phyloP scores from a whole-genome alignment of 2,888 invertebrate genomes.

The Mylabris sibirica region DNA sequence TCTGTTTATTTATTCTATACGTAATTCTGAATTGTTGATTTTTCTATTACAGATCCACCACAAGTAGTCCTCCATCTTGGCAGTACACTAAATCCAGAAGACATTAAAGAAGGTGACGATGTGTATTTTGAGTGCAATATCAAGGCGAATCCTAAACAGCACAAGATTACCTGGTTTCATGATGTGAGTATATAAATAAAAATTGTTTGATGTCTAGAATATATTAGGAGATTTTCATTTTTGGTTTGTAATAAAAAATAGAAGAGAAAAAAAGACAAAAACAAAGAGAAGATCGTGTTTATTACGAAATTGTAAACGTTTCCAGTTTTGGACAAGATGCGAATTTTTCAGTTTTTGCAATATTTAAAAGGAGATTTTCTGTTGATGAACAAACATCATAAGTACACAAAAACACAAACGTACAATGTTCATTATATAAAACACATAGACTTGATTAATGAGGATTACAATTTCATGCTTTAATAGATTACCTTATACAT shows the following conservation, averaged over 20 bases:
- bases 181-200: slow-evolving; percentile 69
- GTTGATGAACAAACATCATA: neutral
- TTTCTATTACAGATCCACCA: slow-evolving; percentile 71
- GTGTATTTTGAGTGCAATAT: slow-evolving; percentile 84
- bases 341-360: neutral
- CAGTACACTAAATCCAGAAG: slow-evolving; percentile 76
- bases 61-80: slow-evolving; percentile 76
- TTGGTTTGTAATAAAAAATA: neutral
- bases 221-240: neutral
- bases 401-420: neutral
- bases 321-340: neutral
- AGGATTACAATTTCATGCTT: neutral
- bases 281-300: neutral
- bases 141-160: slow-evolving; percentile 77
- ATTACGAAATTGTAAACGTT: too few species aligned
- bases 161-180: slow-evolving; percentile 79
- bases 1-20: neutral
- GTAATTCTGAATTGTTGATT: neutral
- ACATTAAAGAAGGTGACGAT: slow-evolving; percentile 82
- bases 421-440: neutral
- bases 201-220: slow-evolving; percentile 12
- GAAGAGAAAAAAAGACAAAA: neutral
- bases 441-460: neutral
- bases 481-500: slow-evolving; percentile 3
- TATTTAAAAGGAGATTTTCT: neutral